Evolutionary conservation across 2,113 vertebrate genomes (phyloP), one percentile per base, ranked within the genome.

Genomic region (Vimba vimba): DNA sequence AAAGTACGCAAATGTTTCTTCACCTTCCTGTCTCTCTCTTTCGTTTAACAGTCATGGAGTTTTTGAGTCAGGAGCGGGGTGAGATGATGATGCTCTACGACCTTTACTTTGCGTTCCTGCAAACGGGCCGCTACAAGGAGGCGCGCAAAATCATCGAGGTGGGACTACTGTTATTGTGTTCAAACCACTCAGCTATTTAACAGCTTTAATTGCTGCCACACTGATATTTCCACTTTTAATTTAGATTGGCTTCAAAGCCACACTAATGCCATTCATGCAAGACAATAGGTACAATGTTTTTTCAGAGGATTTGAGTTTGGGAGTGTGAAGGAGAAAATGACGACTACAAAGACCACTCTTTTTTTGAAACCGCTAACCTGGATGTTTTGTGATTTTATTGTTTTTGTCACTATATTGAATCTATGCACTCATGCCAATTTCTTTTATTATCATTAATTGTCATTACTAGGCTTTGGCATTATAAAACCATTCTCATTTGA

Each of bases 141-240:
- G 98, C 98, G 89, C 96, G 95, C 88, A 99, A 97, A 93, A 95
- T 99, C 94, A 94, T 97, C n/a, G 97, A 99, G 97, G 98, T 99
- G 90, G 90, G 95, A 78, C 90, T 91, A 89, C 91, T 91, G 90
- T 88, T 90, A 23, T 79, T 90, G 59, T 92, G 74, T 86, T 93
- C 71, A 92, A 92, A 93, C 94, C 15, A 4, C 93, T 89, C 86
- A 91, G 92, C 93, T 93, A 86, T 94, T 94, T 95, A 94, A 92
- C 45, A 90, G 85, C 91, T 91, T 93, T 96, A 96, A 95, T 95
- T 95, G 93, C 90, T 92, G 92, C 88, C 92, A 85, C 89, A 92
- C 94, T 93, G 88, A 93, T 94, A 92, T 92, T 94, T 94, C 93
- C 94, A 93, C 93, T 93, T 94, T 93, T 92, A 93, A 89, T 95